Conservation (phyloP, 2,888 invertebrate species). For the Chrysolina haemoptera region DNA sequence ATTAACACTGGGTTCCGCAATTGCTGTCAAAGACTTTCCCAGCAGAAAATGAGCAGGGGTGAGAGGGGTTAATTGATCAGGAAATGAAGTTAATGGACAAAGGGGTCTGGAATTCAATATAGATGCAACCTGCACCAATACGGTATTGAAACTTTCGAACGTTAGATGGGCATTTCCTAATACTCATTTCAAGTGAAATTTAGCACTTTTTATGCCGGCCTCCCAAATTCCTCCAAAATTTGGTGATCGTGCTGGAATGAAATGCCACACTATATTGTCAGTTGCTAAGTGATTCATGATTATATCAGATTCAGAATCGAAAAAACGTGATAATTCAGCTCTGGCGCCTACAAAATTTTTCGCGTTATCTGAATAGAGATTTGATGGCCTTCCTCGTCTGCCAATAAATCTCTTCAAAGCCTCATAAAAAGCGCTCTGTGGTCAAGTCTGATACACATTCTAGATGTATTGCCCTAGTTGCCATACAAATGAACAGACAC, state of each 20-base stretch:
- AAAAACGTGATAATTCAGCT: too few species aligned
- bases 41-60: too few species aligned
- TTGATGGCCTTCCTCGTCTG: neutral
- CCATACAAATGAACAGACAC: constrained; percentile 41
- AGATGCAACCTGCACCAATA: too few species aligned
- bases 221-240: neutral
- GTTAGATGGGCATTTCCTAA: too few species aligned
- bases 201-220: neutral
- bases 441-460: constrained; percentile 52
- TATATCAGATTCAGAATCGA: neutral
- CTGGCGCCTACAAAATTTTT: neutral
- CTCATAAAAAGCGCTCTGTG: constrained; percentile 46
- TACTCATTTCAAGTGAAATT: neutral
- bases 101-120: too few species aligned
- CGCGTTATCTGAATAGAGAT: neutral
- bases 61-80: too few species aligned
- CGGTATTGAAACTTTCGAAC: too few species aligned
- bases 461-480: constrained; percentile 54
- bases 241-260: constrained; percentile 11
- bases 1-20: too few species aligned
- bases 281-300: neutral
- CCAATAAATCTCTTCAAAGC: neutral
- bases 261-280: constrained; percentile 13
- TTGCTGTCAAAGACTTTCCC: too few species aligned
- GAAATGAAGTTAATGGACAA: too few species aligned